Evolutionary conservation across 2,888 invertebrate species (phyloP), one percentile per base, ranked within the genome.

Genomic region (Volucella zonaria): DNA sequence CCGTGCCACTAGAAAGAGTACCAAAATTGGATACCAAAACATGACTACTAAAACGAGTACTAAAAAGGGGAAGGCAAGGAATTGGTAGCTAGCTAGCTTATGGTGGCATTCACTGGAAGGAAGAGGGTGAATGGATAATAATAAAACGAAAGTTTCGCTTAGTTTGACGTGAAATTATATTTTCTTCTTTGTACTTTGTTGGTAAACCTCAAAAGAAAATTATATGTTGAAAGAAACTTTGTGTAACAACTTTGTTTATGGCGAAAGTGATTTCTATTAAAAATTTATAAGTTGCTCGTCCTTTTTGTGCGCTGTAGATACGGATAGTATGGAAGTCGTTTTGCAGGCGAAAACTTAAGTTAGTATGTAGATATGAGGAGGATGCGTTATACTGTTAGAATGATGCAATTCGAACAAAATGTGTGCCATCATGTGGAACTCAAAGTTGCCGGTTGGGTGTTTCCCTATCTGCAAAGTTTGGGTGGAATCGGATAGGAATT

Each of bases 101-200:
- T 23, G 23, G 15, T 14, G 47, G 18, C 1, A 18, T 18, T 18
- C 18, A 23, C 18, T 2, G 18, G 2, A 23, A 23, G 18, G 3
- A 23, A 23, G 10, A 40, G 45, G 10, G 11, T 49, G 42, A 10
- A 45, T n/a, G 18, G 51, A 56, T 71, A 80, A 56, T 71, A 80
- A 76, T 79, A 71, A 75, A 79, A 77, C 47, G 23, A 75, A 79
- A 52, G 66, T 66, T 59, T 11, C 52, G 31, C 42, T 64, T 10
- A 61, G 49, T 76, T 67, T 76, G 71, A 75, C 38, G 79, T 49
- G 52, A 83, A 71, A 71, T 80, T 67, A 66, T 75, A 75, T 71
- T 59, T 70, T 52, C 62, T 31, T 75, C 31, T 31, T 31, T 31
- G 2, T 31, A 31, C 31, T 31, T 31, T 31, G 31, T 15, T 6